A percentile compares a stretch with the other conserved stretches of the same genome.
Evolutionary conservation across 2,888 invertebrate genomes (phyloP).

Genomic region (Parelbella ahira): DNA sequence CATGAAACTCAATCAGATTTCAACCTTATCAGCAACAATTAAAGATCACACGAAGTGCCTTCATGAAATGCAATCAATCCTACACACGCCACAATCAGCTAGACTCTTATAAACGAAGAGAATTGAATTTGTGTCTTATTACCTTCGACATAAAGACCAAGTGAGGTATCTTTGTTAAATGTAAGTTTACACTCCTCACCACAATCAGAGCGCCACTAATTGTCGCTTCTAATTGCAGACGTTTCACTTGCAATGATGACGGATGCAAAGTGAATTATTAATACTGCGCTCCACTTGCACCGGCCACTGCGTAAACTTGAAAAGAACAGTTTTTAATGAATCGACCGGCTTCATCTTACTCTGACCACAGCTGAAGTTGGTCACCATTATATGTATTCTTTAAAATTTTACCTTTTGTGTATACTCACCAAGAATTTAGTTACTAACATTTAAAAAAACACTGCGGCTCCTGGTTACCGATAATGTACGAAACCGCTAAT

Average conservation of each 20-base stretch:
- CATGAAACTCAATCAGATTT: neutral
- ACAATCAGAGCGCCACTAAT: constrained; percentile 76
- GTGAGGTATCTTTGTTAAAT: neutral
- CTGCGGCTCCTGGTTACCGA: no score
- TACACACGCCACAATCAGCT: constrained; percentile 5
- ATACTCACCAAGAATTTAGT: no score
- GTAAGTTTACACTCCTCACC: constrained; percentile 30
- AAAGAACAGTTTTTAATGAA: constrained; percentile 8
- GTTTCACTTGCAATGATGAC: constrained; percentile 78
- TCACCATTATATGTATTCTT: no score
- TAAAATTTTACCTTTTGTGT: no score
- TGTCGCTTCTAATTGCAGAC: constrained; percentile 66
- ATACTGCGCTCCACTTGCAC: constrained; percentile 32
- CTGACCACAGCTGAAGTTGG: no score
- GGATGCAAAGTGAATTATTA: constrained; percentile 71
- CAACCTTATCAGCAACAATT: neutral
- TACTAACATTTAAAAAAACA: no score
- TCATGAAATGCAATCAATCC: neutral
- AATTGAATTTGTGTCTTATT: constrained; percentile 5
- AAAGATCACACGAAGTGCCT: neutral
- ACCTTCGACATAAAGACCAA: neutral
- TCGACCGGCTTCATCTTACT: neutral
- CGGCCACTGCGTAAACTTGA: constrained; percentile 4
- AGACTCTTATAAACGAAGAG: neutral
- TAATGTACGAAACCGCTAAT: no score